Conservation (phyloP, 1,140 invertebrate genomes). For the Polyergus mexicanus region DNA sequence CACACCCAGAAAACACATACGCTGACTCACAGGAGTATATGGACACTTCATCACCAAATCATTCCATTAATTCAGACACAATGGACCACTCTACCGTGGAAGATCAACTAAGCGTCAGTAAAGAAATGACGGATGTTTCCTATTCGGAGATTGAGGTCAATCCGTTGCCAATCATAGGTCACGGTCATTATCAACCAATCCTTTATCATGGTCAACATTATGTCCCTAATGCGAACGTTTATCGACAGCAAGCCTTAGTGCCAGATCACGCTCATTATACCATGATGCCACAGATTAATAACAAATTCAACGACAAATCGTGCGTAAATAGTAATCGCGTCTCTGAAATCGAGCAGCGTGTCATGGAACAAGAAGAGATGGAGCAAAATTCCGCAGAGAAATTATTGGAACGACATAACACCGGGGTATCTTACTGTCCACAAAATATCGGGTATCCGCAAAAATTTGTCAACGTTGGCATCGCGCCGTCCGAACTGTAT, state of each 20-base stretch:
- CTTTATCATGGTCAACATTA: conserved; percentile 80
- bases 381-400: conserved; percentile 69
- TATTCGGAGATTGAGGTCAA: conserved; percentile 72
- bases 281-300: conserved; percentile 65
- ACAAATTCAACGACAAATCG: conserved; percentile 59
- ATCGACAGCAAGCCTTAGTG: conserved; percentile 81
- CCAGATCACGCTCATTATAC: conserved; percentile 78
- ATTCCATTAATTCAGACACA: conserved; percentile 85
- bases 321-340: conserved; percentile 43
- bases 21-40: conserved; percentile 83
- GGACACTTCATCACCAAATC: conserved; percentile 84
- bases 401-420: conserved; percentile 61
- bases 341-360: conserved; percentile 38
- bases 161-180: conserved; percentile 72
- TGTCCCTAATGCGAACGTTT: conserved; percentile 74
- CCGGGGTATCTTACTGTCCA: conserved; percentile 71
- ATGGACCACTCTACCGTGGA: conserved; percentile 71
- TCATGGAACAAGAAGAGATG: conserved; percentile 33
- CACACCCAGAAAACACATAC: conserved; percentile 85
- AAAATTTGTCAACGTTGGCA: conserved; percentile 81
- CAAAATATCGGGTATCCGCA: conserved; percentile 72
- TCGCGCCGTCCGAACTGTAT: conserved; percentile 79
- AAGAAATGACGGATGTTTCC: conserved; percentile 74
- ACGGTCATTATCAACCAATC: conserved; percentile 80
- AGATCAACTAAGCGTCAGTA: conserved; percentile 74